phyloP scores from a whole-genome alignment of 2,113 vertebrate genomes.

The Nyctibius bracteatus region DNA sequence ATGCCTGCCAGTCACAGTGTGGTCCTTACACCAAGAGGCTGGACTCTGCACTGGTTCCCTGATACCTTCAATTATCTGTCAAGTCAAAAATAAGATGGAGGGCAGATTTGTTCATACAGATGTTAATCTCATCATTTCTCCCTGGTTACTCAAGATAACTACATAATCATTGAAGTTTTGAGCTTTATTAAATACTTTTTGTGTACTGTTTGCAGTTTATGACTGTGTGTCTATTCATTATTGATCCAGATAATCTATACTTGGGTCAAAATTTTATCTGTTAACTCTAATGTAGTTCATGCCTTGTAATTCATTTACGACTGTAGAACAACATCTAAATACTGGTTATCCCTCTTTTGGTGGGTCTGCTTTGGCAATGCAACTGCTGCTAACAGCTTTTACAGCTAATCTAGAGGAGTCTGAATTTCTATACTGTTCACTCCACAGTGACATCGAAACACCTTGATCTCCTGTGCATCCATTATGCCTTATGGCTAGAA shows the following conservation, averaged over 20 bases:
- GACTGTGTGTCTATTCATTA: background rate
- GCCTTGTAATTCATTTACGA: background rate
- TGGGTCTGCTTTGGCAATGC: background rate
- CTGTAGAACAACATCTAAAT: background rate
- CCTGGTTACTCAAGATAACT: background rate
- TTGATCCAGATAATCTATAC: background rate
- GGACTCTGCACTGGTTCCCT: too few relatives aligned
- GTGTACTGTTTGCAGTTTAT: background rate
- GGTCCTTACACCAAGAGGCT: background rate
- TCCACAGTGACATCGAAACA: background rate
- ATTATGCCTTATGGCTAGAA: background rate
- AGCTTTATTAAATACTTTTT: background rate
- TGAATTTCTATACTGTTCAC: background rate
- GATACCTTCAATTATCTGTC: background rate
- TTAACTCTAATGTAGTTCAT: background rate
- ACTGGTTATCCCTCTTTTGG: background rate
- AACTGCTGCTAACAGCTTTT: background rate
- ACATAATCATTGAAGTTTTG: background rate
- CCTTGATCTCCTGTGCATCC: fast-evolving
- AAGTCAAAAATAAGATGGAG: background rate
- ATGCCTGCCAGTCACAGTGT: background rate
- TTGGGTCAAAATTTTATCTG: background rate
- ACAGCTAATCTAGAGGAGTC: background rate
- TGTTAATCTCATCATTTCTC: background rate
- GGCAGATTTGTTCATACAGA: background rate